Conservation (phyloP, 1,140 invertebrate genomes). For the Matsumurasca onukii region DNA sequence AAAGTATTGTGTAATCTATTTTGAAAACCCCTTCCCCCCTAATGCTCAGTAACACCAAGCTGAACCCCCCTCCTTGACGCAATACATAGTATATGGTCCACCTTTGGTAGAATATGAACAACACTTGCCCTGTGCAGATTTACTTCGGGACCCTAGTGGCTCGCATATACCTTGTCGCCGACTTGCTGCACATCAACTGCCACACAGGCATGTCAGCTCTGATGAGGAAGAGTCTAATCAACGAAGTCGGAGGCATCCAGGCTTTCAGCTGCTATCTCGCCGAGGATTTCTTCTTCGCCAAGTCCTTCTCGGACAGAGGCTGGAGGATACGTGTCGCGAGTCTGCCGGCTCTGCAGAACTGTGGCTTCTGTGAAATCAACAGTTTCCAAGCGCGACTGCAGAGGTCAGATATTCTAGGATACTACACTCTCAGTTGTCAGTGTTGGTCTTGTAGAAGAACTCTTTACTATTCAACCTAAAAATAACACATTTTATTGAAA, state of each 20-base stretch:
- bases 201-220: slow-evolving; percentile 99
- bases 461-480: too few species aligned
- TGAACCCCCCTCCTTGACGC: too few species aligned
- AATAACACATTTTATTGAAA: too few species aligned
- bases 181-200: slow-evolving; percentile 92
- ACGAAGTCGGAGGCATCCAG: slow-evolving; percentile 89
- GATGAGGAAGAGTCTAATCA: slow-evolving; percentile 84
- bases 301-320: slow-evolving; percentile 79
- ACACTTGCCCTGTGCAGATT: too few species aligned
- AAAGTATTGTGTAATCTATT: too few species aligned
- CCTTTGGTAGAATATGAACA: too few species aligned
- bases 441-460: too few species aligned
- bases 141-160: slow-evolving; percentile 98
- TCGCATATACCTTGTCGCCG: slow-evolving; percentile 91
- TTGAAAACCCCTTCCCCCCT: too few species aligned
- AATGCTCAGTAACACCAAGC: too few species aligned
- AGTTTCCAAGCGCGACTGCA: slow-evolving; percentile 84
- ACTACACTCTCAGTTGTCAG: too few species aligned
- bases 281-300: slow-evolving; percentile 98
- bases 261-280: slow-evolving; percentile 94
- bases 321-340: slow-evolving; percentile 81
- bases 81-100: too few species aligned
- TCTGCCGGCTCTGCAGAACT: slow-evolving; percentile 92
- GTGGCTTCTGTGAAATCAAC: slow-evolving; percentile 79
- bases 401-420: too few species aligned